Conservation (phyloP, 2,888 invertebrate genomes). For the Prosapia bicincta region DNA sequence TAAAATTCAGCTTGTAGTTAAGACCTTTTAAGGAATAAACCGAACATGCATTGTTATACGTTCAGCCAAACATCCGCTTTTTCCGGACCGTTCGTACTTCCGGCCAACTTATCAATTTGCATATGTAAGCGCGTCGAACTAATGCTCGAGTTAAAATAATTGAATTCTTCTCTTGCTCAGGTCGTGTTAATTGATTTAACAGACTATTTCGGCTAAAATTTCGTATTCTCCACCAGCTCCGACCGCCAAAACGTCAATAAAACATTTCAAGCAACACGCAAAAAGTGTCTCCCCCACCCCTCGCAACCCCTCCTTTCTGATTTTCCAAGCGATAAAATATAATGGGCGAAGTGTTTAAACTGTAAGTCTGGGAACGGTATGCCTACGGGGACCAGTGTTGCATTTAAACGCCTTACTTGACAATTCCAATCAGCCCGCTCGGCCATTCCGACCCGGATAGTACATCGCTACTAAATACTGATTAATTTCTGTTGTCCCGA, state of each 20-base stretch:
- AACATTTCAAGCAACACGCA: neutral
- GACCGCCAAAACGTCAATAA: neutral
- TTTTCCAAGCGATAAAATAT: slow-evolving; percentile 28
- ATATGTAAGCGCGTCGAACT: neutral
- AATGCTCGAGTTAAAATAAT: neutral
- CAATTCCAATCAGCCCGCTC: neutral
- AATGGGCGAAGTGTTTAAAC: slow-evolving; percentile 8
- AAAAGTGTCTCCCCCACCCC: neutral
- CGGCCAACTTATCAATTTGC: neutral
- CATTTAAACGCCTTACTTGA: neutral
- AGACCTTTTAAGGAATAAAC: no score
- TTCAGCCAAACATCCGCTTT: no score
- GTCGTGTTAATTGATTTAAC: neutral
- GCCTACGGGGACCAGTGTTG: neutral
- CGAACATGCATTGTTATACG: no score
- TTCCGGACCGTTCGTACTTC: neutral
- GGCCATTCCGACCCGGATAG: neutral
- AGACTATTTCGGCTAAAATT: neutral
- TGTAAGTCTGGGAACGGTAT: neutral
- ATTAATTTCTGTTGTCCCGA: neutral
- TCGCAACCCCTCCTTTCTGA: slow-evolving; percentile 6
- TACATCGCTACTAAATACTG: neutral
- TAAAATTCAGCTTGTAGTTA: no score
- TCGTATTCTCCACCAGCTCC: neutral
- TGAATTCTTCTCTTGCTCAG: neutral